A percentile compares a stretch with the other conserved stretches of the same genome.
Evolutionary conservation across 2,113 vertebrate species (phyloP).

Genomic region (Copsychus sechellarum): DNA sequence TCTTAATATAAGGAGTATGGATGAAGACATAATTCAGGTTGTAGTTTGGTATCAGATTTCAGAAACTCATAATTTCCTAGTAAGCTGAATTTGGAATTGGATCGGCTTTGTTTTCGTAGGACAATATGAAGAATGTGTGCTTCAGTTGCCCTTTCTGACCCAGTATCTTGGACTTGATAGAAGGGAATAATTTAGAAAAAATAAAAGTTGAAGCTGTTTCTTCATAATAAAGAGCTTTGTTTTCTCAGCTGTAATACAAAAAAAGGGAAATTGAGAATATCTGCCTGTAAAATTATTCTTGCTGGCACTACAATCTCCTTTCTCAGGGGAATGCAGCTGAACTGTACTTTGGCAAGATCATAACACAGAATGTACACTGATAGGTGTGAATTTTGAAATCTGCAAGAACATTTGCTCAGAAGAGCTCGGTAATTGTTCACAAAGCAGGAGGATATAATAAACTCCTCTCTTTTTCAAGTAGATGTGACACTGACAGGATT

Average conservation of each 20-base stretch:
- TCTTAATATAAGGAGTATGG: background rate
- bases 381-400: background rate
- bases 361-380: background rate
- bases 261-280: background rate
- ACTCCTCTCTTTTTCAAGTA: background rate
- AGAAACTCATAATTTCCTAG: background rate
- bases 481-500: background rate
- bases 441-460: background rate
- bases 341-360: background rate
- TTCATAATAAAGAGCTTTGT: background rate
- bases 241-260: background rate
- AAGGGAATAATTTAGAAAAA: background rate
- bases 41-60: background rate
- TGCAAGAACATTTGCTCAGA: background rate
- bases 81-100: background rate
- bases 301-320: background rate
- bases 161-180: background rate
- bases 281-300: background rate
- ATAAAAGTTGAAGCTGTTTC: background rate
- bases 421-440: background rate
- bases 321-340: background rate
- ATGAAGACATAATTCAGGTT: background rate
- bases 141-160: background rate
- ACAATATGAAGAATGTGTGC: background rate
- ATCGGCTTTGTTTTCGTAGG: background rate